Base-by-base conservation (phyloP, 2,888 invertebrate genomes). In the Watsonalla binaria region DNA sequence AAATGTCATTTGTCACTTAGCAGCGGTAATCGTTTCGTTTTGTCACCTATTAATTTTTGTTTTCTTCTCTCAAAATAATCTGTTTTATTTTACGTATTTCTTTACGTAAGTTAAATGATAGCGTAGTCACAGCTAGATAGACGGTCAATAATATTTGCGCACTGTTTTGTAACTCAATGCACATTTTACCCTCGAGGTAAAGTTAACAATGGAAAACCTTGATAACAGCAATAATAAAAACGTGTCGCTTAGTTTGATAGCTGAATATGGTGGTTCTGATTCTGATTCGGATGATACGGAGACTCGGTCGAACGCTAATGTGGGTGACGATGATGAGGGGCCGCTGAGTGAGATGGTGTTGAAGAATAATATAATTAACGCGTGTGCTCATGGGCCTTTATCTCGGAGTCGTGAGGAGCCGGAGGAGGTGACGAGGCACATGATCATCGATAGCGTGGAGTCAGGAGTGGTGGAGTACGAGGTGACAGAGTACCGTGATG, bases 281-380 rank as follows among this genome's bases (percentile, higher is more conserved):
- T 89, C 90, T 1, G 90, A 90, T 62, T 87, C 90, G 0, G 90
- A 90, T 49, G 82, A 82, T 58, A 82, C 82, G 35, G 82, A 82
- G 59, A 77, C 79, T 24, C 78, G 70, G 54, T 82, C 83, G 6
- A 78, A 82, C 57, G 73, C 73, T 13, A 70, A 76, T 59, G 69
- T 71, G 15, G 78, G 72, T 46, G 81, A 86, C 57, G 84, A 83
- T 54, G 85, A 88, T 62, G 90, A 90, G 57, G 75, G 82, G 5
- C 72, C 78, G 37, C 72, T 87, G 34, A 90, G 86, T 77, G 89
- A 89, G 59, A 90, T 91, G 90, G 90, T 91, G 56, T 72, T 90
- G 57, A 90, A 90, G 62, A 90, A 91, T 75, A 91, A 90, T 60
- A 88, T 90, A 52, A 90, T 91, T 62, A 91, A 91, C 61, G 90